These are phyloP conservation scores for Mungos mungo DNA, from an alignment of 2,113 vertebrate genomes.

Conservation along the genomic window DNA sequence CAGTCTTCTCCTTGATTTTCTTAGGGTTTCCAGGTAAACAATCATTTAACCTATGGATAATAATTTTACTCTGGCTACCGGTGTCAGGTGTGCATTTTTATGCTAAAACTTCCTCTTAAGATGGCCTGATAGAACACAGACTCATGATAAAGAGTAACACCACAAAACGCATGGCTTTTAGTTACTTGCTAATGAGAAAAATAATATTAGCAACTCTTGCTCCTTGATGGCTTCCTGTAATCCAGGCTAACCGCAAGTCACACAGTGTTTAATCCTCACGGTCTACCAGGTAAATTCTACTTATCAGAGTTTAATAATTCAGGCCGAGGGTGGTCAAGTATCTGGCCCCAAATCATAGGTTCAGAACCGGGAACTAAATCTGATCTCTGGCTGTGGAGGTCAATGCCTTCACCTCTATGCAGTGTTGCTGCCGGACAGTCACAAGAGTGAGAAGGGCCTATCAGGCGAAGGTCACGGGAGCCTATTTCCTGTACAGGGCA, in stretches of 20 bases:
- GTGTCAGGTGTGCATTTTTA: slow-evolving; percentile 13
- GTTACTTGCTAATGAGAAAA: slow-evolving; percentile 40
- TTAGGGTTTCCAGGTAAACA: neutral
- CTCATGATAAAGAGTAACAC: neutral
- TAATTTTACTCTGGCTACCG: slow-evolving; percentile 26
- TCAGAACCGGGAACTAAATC: neutral
- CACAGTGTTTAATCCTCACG: neutral
- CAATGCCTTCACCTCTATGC: neutral
- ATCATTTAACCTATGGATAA: neutral
- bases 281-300: slow-evolving; percentile 38
- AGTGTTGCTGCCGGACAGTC: neutral
- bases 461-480: neutral
- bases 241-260: neutral
- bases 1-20: slow-evolving; percentile 14
- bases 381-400: neutral
- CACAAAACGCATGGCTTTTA: neutral
- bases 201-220: slow-evolving; percentile 28
- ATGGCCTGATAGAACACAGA: neutral
- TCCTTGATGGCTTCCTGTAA: neutral
- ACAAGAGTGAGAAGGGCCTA: neutral
- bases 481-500: neutral
- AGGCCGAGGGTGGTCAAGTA: neutral
- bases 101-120: slow-evolving; percentile 11
- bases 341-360: neutral
- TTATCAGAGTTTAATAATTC: slow-evolving; percentile 10